These are phyloP conservation scores for Drosophila prostipennis DNA, from an alignment of 2,888 invertebrate genomes.

Conservation along the genomic window DNA sequence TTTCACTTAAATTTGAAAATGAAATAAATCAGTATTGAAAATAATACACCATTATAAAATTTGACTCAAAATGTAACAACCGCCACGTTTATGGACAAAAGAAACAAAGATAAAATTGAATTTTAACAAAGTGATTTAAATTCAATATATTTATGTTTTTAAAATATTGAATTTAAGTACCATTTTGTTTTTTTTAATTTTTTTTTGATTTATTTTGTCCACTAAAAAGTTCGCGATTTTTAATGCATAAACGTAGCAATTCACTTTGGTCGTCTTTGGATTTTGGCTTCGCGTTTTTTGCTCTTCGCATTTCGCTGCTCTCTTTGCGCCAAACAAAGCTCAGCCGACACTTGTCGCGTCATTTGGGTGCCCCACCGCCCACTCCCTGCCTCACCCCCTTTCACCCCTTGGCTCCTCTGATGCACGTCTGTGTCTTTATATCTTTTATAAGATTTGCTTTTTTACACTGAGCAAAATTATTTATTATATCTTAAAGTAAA, in stretches of 20 bases:
- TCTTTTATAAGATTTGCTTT: constrained; percentile 52
- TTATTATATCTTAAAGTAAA: too few relatives aligned
- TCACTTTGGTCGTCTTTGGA: constrained; percentile 7
- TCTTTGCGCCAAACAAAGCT: constrained; percentile 47
- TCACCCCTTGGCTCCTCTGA: constrained; percentile 15
- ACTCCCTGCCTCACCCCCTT: constrained; percentile 1
- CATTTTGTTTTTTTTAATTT: too few relatives aligned
- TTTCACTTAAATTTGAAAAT: neutral
- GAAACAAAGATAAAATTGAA: too few relatives aligned
- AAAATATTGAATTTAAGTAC: too few relatives aligned
- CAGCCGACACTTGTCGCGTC: constrained; percentile 55
- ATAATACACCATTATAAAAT: neutral
- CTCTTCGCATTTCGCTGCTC: constrained; percentile 34
- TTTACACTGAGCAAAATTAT: neutral
- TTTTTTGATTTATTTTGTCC: too few relatives aligned
- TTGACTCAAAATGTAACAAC: too few relatives aligned
- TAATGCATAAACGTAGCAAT: constrained; percentile 8
- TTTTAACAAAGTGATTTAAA: too few relatives aligned
- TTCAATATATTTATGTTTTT: too few relatives aligned
- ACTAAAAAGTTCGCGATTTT: neutral
- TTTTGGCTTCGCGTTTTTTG: constrained; percentile 31
- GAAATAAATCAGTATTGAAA: neutral
- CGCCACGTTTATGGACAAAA: too few relatives aligned
- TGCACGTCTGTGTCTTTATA: constrained; percentile 55
- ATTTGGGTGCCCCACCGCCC: constrained; percentile 34